Evolutionary conservation across 1,140 invertebrate genomes (phyloP), one percentile per base, ranked within the genome.

Genomic region (Dreissena rostriformis): DNA sequence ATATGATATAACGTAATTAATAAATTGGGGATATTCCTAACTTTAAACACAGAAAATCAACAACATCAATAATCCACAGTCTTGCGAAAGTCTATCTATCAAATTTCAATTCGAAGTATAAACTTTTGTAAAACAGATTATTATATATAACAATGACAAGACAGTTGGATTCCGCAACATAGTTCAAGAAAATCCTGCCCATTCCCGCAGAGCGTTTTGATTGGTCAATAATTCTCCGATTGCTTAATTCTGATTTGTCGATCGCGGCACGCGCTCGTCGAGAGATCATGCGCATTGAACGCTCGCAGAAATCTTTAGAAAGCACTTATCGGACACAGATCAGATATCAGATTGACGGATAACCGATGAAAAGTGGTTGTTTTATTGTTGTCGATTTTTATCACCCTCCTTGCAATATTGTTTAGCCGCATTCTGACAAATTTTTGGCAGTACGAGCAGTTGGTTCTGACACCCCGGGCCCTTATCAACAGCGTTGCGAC

Each of bases 331-430:
- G 61, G 67, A 39, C 49, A 39, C 11, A 39, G 75, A 77, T 77
- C 75, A 67, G 63, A 26, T 52, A 77, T 67, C 75, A 66, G 55
- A 77, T 29, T 39, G 39, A 39, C 39, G 39, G 39, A 39, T 39
- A 39, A 39, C 39, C 39, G 39, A 39, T 5, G 39, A 39, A 39
- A 39, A 39, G 39, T 39, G 49, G 51, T 53, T 70, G 39, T 79
- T 66, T 79, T 79, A 79, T 79, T 79, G 77, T 79, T 28, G 67
- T 71, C 15, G 77, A 79, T 79, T 79, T 61, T 79, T 79, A 79
- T 79, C 77, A 39, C 49, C 55, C 24, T 79, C 26, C 11, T 66
- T 19, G 15, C 66, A 79, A 70, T 55, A 53, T 71, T 79, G 77
- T 71, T 29, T 29, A 53, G 53, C 66, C 70, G 51, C 68, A 79